Evolutionary conservation across 1,140 invertebrate genomes (phyloP).

Genomic region (Semibalanus balanoides): DNA sequence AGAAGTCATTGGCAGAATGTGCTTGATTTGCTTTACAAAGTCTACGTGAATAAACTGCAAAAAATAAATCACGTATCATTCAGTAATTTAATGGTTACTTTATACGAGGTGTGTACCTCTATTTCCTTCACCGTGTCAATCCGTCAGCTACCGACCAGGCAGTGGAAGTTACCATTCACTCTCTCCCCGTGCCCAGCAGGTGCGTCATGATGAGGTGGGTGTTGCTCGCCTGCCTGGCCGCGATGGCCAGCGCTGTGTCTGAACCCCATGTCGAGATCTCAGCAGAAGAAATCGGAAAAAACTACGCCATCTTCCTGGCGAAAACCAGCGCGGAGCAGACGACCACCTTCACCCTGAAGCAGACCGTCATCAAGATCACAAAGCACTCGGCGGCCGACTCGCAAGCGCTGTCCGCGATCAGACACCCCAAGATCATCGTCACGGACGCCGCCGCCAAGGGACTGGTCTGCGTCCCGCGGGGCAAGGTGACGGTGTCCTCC

Average conservation of each 20-base stretch:
- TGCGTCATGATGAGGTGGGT: too few relatives aligned
- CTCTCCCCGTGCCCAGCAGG: too few relatives aligned
- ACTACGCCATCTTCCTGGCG: background rate
- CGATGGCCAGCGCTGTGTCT: background rate
- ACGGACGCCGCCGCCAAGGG: background rate
- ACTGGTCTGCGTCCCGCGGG: background rate
- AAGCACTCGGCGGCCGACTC: background rate
- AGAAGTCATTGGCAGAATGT: too few relatives aligned
- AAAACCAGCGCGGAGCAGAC: too few relatives aligned
- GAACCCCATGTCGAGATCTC: background rate
- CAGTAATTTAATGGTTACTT: too few relatives aligned
- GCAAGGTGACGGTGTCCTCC: background rate
- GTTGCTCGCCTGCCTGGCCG: conserved; percentile 5
- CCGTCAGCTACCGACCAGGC: too few relatives aligned
- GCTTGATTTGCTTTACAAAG: too few relatives aligned
- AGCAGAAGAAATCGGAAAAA: background rate
- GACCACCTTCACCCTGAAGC: background rate
- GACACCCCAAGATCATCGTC: background rate
- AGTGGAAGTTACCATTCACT: too few relatives aligned
- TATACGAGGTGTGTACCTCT: too few relatives aligned
- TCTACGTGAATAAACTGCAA: too few relatives aligned
- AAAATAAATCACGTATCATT: too few relatives aligned
- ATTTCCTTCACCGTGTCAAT: too few relatives aligned
- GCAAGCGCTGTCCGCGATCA: background rate
- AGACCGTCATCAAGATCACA: background rate